Evolutionary conservation across 2,888 invertebrate species (phyloP).

Genomic region (Perithous albicinctus): DNA sequence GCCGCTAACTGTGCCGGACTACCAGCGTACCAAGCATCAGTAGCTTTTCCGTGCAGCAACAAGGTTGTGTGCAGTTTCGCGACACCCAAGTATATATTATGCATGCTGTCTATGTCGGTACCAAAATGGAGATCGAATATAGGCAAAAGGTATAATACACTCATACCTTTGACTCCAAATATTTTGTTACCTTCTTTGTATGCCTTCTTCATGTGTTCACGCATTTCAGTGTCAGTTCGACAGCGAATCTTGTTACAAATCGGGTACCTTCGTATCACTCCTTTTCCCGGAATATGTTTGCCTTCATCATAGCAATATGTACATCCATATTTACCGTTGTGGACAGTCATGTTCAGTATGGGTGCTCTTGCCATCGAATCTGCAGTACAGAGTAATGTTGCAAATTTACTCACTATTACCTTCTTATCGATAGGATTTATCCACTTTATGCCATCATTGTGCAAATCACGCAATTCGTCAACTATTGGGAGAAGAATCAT

Average conservation of each 20-base stretch:
- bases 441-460: slow-evolving; percentile 52
- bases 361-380: slow-evolving; percentile 45
- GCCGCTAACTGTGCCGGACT: not conserved
- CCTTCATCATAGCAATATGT: slow-evolving; percentile 40
- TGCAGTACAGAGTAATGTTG: slow-evolving; percentile 27
- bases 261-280: slow-evolving; percentile 15
- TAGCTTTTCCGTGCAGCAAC: slow-evolving; percentile 7
- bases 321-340: slow-evolving; percentile 33
- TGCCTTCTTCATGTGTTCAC: slow-evolving; percentile 45
- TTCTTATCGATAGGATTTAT: not conserved
- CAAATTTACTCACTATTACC: slow-evolving; percentile 50
- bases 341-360: slow-evolving; percentile 57
- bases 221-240: slow-evolving; percentile 35
- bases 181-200: slow-evolving; percentile 1
- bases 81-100: slow-evolving; percentile 33
- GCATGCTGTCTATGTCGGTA: slow-evolving; percentile 47
- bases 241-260: no score
- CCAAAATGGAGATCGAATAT: slow-evolving; percentile 29
- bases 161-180: slow-evolving; percentile 35
- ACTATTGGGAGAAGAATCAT: slow-evolving; percentile 24
- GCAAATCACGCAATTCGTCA: slow-evolving; percentile 9
- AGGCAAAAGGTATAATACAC: not conserved
- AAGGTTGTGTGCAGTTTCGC: slow-evolving; percentile 20
- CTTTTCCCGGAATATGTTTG: not conserved
- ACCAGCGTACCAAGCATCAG: slow-evolving; percentile 12